Conservation (phyloP, 2,113 vertebrate genomes). For the Vidua macroura region DNA sequence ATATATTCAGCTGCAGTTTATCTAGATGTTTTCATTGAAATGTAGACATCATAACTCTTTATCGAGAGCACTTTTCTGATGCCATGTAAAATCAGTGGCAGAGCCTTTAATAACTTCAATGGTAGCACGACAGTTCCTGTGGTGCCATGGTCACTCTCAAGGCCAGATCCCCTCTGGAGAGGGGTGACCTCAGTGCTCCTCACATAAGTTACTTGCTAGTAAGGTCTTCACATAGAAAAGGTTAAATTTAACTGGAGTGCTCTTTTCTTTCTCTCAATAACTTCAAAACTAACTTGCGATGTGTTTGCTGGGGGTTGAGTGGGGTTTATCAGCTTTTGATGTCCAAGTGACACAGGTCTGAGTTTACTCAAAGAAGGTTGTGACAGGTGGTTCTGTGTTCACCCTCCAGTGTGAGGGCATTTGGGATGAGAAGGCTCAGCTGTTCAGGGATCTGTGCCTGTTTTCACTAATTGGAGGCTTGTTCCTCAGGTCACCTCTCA, state of each 20-base stretch:
- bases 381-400: background rate
- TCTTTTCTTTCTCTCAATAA: background rate
- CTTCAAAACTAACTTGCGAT: background rate
- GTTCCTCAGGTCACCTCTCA: background rate
- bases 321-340: background rate
- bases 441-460: background rate
- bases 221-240: background rate
- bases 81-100: background rate
- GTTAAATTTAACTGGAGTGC: background rate
- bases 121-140: accelerated
- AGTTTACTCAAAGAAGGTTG: background rate
- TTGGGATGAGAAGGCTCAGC: background rate
- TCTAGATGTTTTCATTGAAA: background rate
- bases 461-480: background rate
- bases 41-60: background rate
- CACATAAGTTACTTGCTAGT: background rate
- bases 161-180: background rate
- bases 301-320: background rate
- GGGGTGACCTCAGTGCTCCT: background rate
- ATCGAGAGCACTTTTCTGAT: background rate
- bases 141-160: background rate
- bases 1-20: background rate
- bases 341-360: background rate
- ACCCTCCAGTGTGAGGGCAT: background rate
- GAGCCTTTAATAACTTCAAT: background rate